These are phyloP conservation scores for Ferrisia virgata DNA, from an alignment of 2,888 invertebrate species.

Conservation along the genomic window DNA sequence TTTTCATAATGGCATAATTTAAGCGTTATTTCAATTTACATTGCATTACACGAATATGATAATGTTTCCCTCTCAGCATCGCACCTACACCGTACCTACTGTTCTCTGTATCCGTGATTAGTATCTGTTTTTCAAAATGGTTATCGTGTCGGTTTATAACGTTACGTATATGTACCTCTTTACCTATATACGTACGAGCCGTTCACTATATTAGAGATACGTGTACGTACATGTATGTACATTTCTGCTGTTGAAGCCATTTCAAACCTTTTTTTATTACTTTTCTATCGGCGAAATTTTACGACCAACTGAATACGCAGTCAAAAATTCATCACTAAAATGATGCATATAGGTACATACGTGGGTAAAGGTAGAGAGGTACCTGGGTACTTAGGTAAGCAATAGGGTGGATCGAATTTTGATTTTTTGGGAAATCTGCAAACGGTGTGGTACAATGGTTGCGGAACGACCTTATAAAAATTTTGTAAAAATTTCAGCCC, in stretches of 20 bases:
- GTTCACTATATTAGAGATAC: not conserved
- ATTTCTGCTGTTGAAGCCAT: not conserved
- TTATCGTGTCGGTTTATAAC: conserved; percentile 8
- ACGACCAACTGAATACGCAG: not conserved
- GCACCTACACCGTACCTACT: not conserved
- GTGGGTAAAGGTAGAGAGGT: too few species aligned
- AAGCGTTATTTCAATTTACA: conserved; percentile 28
- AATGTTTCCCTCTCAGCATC: conserved; percentile 15
- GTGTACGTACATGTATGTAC: too few species aligned
- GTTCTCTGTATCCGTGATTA: conserved; percentile 12
- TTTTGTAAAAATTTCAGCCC: too few species aligned
- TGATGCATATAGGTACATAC: too few species aligned
- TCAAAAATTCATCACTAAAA: not conserved
- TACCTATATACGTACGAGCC: too few species aligned
- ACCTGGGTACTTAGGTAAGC: too few species aligned
- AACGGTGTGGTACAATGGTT: too few species aligned
- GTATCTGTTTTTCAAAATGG: conserved; percentile 5
- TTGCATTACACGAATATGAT: conserved; percentile 28
- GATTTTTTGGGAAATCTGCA: too few species aligned
- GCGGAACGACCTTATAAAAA: too few species aligned
- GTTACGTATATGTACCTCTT: too few species aligned
- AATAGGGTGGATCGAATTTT: too few species aligned
- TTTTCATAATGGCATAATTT: conserved; percentile 20
- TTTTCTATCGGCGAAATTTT: not conserved
- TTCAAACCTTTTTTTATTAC: not conserved